Base-by-base conservation (phyloP, 2,113 vertebrate genomes). In the Petromus typicus region DNA sequence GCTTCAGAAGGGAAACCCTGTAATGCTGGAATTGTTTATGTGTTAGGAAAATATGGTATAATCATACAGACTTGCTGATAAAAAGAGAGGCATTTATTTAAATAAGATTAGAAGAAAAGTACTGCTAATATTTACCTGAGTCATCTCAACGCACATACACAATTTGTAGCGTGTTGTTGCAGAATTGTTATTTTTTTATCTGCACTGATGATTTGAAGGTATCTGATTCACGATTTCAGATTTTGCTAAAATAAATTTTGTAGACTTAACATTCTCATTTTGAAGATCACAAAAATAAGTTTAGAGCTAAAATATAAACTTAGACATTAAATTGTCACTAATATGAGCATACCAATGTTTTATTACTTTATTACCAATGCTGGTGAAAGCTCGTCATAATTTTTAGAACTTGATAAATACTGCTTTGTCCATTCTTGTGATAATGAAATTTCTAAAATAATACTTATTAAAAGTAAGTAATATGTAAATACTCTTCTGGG, bases 141-240 rank as follows among this genome's bases (percentile, higher is more conserved):
- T 81, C 66, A 75, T 83, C 51, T 84, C 37, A 87, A 89, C 48
- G 43, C 23, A 75, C 4, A 84, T 59, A 32, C 40, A 92, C 9
- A 43, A 83, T 79, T 88, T 54, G 18, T 57, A 93, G 48, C 32
- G n/a, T 16, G 40, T 1, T 69, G 67, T 73, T 89, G 81, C 0
- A 83, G 84, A 80, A 91, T 48, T 76, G 45, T 71, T 32, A 40
- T 20, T 96, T 71, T 40, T 76, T 83, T 27, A 73, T 51, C 32
- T 89, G 64, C 69, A 93, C 84, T 79, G 90, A 64, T 96, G 32
- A 57, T 32, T 93, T 93, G 57, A 90, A 95, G 83, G 37, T 37
- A 92, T 89, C 40, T 64, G 20, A 48, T 76, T 59, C 64, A 30
- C 54, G 69, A 85, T 84, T 93, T 85, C 67, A 88, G 40, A 66